Conservation (phyloP, 2,797 vertebrate genomes). For the Sparus aurata region DNA sequence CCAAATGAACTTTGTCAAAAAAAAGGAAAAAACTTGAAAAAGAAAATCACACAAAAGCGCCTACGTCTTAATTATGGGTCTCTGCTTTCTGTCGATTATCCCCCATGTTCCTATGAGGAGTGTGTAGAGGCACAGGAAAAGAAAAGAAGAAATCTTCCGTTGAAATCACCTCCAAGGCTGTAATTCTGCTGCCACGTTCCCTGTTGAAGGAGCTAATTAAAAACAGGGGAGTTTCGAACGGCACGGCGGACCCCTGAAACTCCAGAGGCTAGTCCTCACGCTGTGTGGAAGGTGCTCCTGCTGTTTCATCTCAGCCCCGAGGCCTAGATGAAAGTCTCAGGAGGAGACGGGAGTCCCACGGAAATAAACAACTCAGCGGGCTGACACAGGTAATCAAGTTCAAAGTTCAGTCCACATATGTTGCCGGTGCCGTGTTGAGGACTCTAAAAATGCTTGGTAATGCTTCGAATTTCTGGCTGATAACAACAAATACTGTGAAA, state of each 20-base stretch:
- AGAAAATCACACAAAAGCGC: slow-evolving; percentile 63
- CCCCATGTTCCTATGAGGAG: slow-evolving; percentile 58
- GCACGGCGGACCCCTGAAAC: slow-evolving; percentile 38
- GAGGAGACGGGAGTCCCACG: slow-evolving; percentile 27
- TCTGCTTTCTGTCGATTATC: slow-evolving; percentile 75
- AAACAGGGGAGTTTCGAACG: slow-evolving; percentile 61
- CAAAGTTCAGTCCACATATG: background rate
- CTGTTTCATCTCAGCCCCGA: slow-evolving; percentile 63
- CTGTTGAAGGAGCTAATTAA: slow-evolving; percentile 80
- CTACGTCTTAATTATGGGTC: slow-evolving; percentile 81
- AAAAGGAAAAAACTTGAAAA: slow-evolving; percentile 23
- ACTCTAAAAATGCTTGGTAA: background rate
- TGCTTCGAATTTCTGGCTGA: background rate
- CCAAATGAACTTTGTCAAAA: slow-evolving; percentile 59
- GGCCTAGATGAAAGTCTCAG: slow-evolving; percentile 55
- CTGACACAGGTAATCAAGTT: background rate
- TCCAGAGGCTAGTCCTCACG: slow-evolving; percentile 42
- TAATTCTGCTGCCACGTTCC: slow-evolving; percentile 79
- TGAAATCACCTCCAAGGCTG: slow-evolving; percentile 76
- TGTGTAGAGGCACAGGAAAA: slow-evolving; percentile 52
- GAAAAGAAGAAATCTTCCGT: slow-evolving; percentile 65
- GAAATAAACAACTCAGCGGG: slow-evolving; percentile 48
- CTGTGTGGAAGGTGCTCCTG: slow-evolving; percentile 43
- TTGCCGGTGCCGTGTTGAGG: background rate
- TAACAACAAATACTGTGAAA: background rate